Evolutionary conservation across 2,113 vertebrate genomes (phyloP).

Genomic region (Riparia riparia): DNA sequence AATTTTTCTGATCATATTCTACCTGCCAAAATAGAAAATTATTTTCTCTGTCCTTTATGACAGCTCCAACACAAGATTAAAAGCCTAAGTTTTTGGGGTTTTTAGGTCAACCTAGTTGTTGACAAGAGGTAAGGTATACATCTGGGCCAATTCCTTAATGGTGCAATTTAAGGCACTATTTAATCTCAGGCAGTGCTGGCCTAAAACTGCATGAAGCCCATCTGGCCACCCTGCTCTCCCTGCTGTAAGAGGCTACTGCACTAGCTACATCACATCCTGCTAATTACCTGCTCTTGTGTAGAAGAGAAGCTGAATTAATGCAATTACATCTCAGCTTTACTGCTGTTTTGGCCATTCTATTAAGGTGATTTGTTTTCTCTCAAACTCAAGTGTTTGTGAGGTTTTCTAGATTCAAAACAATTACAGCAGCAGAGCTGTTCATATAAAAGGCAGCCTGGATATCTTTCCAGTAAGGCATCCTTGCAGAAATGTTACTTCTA

Average conservation of each 20-base stretch:
- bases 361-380: background rate
- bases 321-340: background rate
- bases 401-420: background rate
- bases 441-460: background rate
- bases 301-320: background rate
- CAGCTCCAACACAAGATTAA: background rate
- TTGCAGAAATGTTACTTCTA: background rate
- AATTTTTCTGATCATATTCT: background rate
- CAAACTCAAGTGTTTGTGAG: background rate
- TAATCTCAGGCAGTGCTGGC: background rate
- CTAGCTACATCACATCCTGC: background rate
- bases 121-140: background rate
- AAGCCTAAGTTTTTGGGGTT: background rate
- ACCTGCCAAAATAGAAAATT: background rate
- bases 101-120: background rate
- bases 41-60: background rate
- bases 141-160: background rate
- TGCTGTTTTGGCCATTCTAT: background rate
- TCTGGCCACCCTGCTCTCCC: background rate
- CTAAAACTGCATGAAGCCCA: background rate
- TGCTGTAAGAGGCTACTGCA: background rate
- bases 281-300: background rate
- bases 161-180: background rate
- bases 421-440: background rate
- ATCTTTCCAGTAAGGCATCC: background rate